phyloP scores from a whole-genome alignment of 2,113 vertebrate genomes.

The Ptilorrhoa leucosticta region DNA sequence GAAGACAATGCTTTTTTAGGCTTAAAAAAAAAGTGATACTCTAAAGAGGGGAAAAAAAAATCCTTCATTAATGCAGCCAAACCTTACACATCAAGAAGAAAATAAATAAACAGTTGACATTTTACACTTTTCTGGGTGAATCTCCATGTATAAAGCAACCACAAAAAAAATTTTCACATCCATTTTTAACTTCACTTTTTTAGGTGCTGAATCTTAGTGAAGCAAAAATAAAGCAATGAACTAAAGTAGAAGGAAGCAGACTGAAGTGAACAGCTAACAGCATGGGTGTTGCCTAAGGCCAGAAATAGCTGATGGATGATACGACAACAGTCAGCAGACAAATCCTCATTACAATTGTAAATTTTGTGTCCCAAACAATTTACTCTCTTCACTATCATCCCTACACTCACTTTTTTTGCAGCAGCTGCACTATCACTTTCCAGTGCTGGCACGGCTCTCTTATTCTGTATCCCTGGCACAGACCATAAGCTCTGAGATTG shows the following conservation, averaged over 20 bases:
- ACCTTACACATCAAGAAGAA: not conserved
- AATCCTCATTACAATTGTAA: conserved; percentile 60
- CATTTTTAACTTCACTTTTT: conserved; percentile 30
- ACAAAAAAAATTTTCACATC: conserved; percentile 19
- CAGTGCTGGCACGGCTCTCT: not conserved
- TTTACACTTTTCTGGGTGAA: not conserved
- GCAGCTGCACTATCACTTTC: not conserved
- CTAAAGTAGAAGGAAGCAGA: conserved; percentile 27
- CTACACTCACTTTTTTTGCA: not conserved
- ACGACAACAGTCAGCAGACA: conserved; percentile 20
- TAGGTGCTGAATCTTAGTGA: not conserved
- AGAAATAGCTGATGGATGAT: conserved; percentile 41
- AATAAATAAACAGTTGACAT: not conserved
- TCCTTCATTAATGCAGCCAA: not conserved
- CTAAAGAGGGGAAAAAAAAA: fast-evolving
- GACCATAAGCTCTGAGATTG: not conserved
- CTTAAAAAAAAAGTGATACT: not conserved
- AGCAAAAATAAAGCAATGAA: conserved; percentile 27
- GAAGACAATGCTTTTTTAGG: not conserved
- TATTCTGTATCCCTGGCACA: not conserved
- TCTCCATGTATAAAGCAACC: not conserved
- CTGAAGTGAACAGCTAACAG: conserved; percentile 24
- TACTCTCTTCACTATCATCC: not conserved
- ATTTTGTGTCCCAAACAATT: conserved; percentile 28
- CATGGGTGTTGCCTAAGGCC: conserved; percentile 8